Percentiles rank a stretch among this genome's conserved stretches.
Conservation (phyloP, 2,888 invertebrate species). For the Pteria penguin region DNA sequence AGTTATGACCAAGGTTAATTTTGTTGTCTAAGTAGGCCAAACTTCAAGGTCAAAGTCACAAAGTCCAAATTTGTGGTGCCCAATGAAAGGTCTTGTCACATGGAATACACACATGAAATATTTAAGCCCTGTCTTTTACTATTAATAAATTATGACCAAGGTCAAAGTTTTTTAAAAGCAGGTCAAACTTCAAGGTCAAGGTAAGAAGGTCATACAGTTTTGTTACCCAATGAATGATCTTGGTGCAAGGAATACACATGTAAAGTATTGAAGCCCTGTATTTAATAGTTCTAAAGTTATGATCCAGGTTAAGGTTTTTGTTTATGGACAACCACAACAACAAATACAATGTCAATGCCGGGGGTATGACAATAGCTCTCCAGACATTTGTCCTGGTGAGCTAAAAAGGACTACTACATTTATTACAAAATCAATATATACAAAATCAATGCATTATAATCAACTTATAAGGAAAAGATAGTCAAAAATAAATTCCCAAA, state of each 20-base stretch:
- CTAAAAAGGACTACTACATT: too few relatives aligned
- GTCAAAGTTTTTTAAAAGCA: not conserved
- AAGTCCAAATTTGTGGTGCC: not conserved
- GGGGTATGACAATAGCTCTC: too few relatives aligned
- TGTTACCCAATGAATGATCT: too few relatives aligned
- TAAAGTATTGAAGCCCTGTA: not conserved
- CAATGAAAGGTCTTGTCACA: not conserved
- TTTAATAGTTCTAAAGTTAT: not conserved
- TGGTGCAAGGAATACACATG: not conserved
- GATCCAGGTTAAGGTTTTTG: not conserved
- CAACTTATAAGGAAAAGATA: too few relatives aligned
- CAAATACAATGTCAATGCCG: too few relatives aligned
- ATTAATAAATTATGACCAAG: not conserved
- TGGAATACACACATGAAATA: not conserved
- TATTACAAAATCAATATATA: too few relatives aligned
- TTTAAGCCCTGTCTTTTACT: not conserved
- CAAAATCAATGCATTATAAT: too few relatives aligned
- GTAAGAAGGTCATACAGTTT: not conserved
- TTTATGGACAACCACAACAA: not conserved
- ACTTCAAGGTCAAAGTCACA: not conserved
- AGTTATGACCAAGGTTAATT: not conserved
- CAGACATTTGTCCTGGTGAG: too few relatives aligned
- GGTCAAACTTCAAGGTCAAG: not conserved
- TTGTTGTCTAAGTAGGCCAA: not conserved
- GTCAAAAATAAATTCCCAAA: too few relatives aligned